Evolutionary conservation across 2,797 vertebrate species (phyloP).

Genomic region (Bradypus variegatus): DNA sequence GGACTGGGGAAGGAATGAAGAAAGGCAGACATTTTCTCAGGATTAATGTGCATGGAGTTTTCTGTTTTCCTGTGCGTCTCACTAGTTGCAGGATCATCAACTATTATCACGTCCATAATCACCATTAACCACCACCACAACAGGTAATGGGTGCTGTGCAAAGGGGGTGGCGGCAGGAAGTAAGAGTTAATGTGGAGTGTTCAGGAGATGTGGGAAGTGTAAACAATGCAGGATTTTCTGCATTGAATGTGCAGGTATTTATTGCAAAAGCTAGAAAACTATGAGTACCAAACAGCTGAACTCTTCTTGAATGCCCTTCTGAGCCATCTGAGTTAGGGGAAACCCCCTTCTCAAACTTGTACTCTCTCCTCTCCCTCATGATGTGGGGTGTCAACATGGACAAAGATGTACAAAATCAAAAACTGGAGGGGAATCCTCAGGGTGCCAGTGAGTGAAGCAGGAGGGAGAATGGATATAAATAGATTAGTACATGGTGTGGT

Average conservation of each 20-base stretch:
- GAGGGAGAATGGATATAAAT: not conserved
- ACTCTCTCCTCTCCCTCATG: not conserved
- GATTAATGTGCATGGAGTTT: constrained; percentile 46
- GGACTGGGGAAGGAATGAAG: constrained; percentile 4
- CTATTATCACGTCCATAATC: not conserved
- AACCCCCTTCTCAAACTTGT: not conserved
- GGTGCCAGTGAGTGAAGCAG: not conserved
- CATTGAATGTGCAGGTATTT: not conserved
- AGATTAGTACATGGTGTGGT: not conserved
- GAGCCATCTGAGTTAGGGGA: not conserved
- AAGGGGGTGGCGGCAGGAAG: not conserved
- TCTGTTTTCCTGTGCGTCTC: constrained; percentile 13
- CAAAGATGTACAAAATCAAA: not conserved
- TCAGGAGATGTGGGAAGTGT: not conserved
- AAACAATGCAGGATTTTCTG: not conserved
- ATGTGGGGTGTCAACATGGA: not conserved
- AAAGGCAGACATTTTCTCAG: constrained; percentile 37
- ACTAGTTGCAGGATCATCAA: constrained; percentile 11
- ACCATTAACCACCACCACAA: not conserved
- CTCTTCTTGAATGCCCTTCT: not conserved
- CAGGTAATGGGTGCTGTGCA: not conserved
- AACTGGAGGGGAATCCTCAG: not conserved
- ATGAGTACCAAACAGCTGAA: not conserved
- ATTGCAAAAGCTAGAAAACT: not conserved
- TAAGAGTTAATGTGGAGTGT: not conserved